Conservation (phyloP, 2,888 invertebrate species). For the Archips crataeganus region DNA sequence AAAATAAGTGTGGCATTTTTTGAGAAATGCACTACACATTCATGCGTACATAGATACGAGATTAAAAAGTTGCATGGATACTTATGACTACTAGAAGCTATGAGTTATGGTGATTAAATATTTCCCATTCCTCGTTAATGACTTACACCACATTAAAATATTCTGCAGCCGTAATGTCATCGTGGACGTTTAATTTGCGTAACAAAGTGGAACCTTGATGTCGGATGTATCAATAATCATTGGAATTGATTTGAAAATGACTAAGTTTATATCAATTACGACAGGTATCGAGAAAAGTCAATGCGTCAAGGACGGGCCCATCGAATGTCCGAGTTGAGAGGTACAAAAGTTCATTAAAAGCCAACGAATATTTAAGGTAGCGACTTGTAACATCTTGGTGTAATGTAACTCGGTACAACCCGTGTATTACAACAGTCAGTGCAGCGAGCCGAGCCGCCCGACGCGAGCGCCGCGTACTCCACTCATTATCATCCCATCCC, state of each 20-base stretch:
- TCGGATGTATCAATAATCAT: slow-evolving; percentile 13
- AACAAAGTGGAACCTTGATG: slow-evolving; percentile 27
- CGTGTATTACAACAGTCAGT: too few relatives aligned
- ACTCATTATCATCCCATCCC: too few relatives aligned
- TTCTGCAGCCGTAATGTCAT: slow-evolving; percentile 28
- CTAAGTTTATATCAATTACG: slow-evolving; percentile 37
- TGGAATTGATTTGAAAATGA: slow-evolving; percentile 34
- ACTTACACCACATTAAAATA: slow-evolving; percentile 27
- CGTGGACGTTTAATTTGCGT: slow-evolving; percentile 37
- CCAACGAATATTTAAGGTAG: neutral
- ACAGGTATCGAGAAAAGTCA: slow-evolving; percentile 27
- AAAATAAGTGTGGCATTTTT: too few relatives aligned
- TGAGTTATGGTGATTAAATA: neutral
- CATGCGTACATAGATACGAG: too few relatives aligned
- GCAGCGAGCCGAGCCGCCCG: too few relatives aligned
- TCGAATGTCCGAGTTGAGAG: neutral
- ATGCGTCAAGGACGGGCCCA: slow-evolving; percentile 18
- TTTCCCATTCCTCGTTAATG: slow-evolving; percentile 28
- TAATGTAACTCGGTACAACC: too few relatives aligned
- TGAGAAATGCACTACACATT: too few relatives aligned
- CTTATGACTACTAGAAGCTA: too few relatives aligned
- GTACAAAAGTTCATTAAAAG: neutral
- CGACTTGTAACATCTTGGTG: too few relatives aligned
- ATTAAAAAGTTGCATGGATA: too few relatives aligned
- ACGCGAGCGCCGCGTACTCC: too few relatives aligned